A percentile compares a stretch with the other conserved stretches of the same genome.
Evolutionary conservation across 1,140 invertebrate genomes (phyloP).

Genomic region (Acyrthosiphon pisum): DNA sequence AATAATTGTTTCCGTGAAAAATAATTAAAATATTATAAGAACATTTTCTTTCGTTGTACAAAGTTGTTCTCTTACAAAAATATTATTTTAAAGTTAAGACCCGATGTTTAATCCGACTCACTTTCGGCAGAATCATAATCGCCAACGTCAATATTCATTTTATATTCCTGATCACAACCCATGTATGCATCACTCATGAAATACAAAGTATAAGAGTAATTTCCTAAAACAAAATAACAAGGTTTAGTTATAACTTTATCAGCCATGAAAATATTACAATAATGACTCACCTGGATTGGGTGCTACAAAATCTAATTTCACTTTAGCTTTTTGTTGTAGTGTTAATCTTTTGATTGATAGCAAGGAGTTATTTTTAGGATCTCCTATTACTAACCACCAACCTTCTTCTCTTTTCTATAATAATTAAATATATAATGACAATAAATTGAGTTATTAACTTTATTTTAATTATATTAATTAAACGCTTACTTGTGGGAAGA

Average conservation of each 20-base stretch:
- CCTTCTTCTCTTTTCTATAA: slow-evolving; percentile 94
- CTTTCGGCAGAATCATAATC: slow-evolving; percentile 71
- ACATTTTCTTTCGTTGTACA: neutral
- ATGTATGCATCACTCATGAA: slow-evolving; percentile 99
- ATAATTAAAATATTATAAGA: slow-evolving; percentile 24
- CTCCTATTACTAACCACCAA: slow-evolving; percentile 99
- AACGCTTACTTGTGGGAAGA: slow-evolving; percentile 85
- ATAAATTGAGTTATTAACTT: slow-evolving; percentile 48
- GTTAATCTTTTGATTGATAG: slow-evolving; percentile 96
- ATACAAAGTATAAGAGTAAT: slow-evolving; percentile 92
- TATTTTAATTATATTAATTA: neutral
- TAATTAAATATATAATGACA: slow-evolving; percentile 60
- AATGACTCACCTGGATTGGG: slow-evolving; percentile 70
- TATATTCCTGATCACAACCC: slow-evolving; percentile 97
- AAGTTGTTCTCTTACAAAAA: neutral
- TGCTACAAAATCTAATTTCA: slow-evolving; percentile 95
- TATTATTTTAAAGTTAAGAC: neutral
- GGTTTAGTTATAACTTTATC: neutral
- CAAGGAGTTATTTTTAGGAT: slow-evolving; percentile 91
- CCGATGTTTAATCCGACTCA: slow-evolving; percentile 64
- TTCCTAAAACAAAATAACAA: slow-evolving; percentile 65
- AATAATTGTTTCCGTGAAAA: slow-evolving; percentile 1
- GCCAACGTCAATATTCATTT: slow-evolving; percentile 81
- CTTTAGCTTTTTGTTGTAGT: slow-evolving; percentile 90
- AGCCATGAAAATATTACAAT: slow-evolving; percentile 28